Base-by-base conservation (phyloP, 2,113 vertebrate genomes). In the Triplophysa dalaica region DNA sequence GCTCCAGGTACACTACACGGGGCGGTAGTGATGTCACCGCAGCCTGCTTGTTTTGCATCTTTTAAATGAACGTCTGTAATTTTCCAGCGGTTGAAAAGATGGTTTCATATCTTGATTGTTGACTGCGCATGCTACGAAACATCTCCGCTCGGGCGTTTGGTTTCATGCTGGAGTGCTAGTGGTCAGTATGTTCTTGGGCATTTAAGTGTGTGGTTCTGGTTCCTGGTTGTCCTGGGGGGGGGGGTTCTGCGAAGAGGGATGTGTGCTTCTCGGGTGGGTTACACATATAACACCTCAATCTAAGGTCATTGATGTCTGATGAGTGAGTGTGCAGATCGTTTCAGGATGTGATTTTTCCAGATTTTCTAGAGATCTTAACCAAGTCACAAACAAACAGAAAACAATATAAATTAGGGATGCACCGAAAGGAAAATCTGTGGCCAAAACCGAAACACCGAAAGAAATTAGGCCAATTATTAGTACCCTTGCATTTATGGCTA, bases 121-220 rank as follows among this genome's bases (percentile, higher is more conserved):
- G 48, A 54, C 24, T 52, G 4, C 41, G 24, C 66, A 69, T 10
- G 19, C 58, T n/a, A 24, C n/a, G 22, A 63, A 63, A 16, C 21
- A 21, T 43, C 29, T 73, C 33, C 16, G 7, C n/a, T 45, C 43
- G 38, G 14, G 33, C 22, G 14, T 60, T 61, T n/a, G 70, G 70
- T 61, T 74, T 61, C 38, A 19, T 61, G 70, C 29, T 74, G 54
- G 56, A 45, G 58, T 45, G 54, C 21, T 75, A 16, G 21, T 45
- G 72, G 72, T 75, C n/a, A n/a, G 33, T 41, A 75, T 45, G 21
- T 12, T 75, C 58, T 33, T 38, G 62, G 13, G 72, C n/a, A 3
- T 75, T 74, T 45, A 24, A 75, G 72, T 26, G 33, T 48, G 33
- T 19, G 33, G 58, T 75, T 74, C 12, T 0, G 14, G 50, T 16